A percentile compares a stretch with the other conserved stretches of the same genome.
These are phyloP conservation scores for Acrocera orbiculus DNA, from an alignment of 2,888 invertebrate genomes.

Conservation along the genomic window DNA sequence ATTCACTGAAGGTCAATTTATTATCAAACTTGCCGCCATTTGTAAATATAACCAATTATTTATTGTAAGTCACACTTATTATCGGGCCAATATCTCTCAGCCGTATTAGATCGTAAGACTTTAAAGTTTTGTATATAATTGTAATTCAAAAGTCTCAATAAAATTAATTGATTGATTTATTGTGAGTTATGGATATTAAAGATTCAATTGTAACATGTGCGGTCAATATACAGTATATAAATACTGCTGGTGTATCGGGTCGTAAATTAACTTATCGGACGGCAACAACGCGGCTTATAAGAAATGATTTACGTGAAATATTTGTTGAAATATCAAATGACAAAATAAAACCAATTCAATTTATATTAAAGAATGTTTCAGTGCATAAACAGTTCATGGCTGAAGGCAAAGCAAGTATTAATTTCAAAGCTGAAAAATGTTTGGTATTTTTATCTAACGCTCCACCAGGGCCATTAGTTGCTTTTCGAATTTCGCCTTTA, in stretches of 20 bases:
- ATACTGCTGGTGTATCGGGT: slow-evolving; percentile 31
- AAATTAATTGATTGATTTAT: no score
- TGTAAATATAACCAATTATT: no score
- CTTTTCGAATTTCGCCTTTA: slow-evolving; percentile 52
- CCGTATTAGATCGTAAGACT: no score
- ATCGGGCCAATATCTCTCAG: no score
- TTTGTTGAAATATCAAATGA: slow-evolving; percentile 52
- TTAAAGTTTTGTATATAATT: no score
- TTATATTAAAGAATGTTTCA: slow-evolving; percentile 51
- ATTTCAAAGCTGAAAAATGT: slow-evolving; percentile 55
- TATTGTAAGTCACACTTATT: no score
- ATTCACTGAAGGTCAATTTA: no score
- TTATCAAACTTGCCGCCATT: no score
- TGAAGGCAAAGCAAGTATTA: slow-evolving; percentile 83
- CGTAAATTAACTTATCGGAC: slow-evolving; percentile 41
- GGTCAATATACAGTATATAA: slow-evolving; percentile 40
- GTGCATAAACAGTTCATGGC: slow-evolving; percentile 73
- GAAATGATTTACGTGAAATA: slow-evolving; percentile 65
- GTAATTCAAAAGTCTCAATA: no score
- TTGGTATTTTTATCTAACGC: slow-evolving; percentile 73
- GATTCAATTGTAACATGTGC: slow-evolving; percentile 36
- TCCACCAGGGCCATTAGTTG: slow-evolving; percentile 58
- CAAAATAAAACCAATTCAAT: slow-evolving; percentile 45
- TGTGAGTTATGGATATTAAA: slow-evolving; percentile 29
- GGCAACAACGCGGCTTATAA: slow-evolving; percentile 50